phyloP scores from a whole-genome alignment of 2,113 vertebrate genomes.

The Mesembrinibis cayennensis region DNA sequence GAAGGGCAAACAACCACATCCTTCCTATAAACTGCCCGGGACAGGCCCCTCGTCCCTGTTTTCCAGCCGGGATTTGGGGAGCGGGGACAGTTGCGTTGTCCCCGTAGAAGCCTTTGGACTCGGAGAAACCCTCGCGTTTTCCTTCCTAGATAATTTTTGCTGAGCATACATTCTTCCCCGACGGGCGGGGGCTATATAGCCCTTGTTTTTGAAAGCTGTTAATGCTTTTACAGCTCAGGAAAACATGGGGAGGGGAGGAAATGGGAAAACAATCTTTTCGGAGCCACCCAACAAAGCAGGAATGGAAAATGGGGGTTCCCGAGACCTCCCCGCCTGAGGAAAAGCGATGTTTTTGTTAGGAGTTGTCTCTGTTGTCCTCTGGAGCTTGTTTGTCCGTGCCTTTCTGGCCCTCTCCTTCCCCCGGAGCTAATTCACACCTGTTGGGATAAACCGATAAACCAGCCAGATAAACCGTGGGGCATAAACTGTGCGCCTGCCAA shows the following conservation, averaged over 20 bases:
- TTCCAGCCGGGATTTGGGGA: neutral
- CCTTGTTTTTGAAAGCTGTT: neutral
- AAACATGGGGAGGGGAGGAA: neutral
- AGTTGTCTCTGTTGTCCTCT: neutral
- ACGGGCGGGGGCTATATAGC: fast-evolving
- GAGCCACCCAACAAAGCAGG: neutral
- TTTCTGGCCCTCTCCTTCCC: neutral
- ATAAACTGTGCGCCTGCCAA: neutral
- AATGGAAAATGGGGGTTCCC: neutral
- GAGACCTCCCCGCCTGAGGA: neutral
- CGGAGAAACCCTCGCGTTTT: fast-evolving
- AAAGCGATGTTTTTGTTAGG: neutral
- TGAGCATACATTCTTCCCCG: neutral
- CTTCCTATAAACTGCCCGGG: fast-evolving
- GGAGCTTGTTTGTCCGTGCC: neutral
- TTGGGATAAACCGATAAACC: neutral
- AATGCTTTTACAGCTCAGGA: neutral
- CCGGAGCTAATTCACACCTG: slow-evolving; percentile 26
- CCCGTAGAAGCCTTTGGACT: fast-evolving
- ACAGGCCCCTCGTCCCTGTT: fast-evolving
- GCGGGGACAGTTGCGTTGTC: neutral
- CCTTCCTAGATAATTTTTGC: neutral
- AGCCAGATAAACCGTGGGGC: neutral
- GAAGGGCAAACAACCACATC: neutral
- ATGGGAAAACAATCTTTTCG: neutral